Conservation (phyloP, 2,888 invertebrate species). For the Alcis repandata region DNA sequence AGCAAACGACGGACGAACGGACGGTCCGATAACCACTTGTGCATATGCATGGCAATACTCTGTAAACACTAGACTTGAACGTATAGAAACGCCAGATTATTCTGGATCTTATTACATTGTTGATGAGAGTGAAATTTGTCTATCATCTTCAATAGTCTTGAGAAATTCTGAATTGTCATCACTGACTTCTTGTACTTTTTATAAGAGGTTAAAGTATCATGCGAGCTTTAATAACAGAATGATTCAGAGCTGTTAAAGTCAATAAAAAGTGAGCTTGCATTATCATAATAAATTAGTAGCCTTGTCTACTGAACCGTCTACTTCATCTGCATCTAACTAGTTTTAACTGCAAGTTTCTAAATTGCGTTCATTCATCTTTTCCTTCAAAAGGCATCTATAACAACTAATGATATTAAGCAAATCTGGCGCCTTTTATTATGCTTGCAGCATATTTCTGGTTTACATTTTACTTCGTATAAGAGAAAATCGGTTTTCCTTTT, state of each 20-base stretch:
- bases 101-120: constrained; percentile 25
- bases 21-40: constrained; percentile 80
- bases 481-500: not conserved
- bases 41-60: constrained; percentile 79
- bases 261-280: constrained; percentile 24
- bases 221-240: constrained; percentile 28
- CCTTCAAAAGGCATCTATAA: not conserved
- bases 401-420: not conserved
- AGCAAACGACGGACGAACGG: constrained; percentile 76
- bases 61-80: constrained; percentile 72
- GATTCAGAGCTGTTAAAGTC: constrained; percentile 34
- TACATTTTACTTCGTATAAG: not conserved
- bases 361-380: constrained; percentile 5
- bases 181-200: constrained; percentile 33
- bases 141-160: constrained; percentile 1
- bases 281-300: constrained; percentile 13
- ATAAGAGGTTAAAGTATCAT: constrained; percentile 31
- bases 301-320: not conserved
- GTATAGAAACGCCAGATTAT: constrained; percentile 36
- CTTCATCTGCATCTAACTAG: not conserved
- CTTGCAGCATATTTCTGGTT: not conserved
- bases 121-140: constrained; percentile 15
- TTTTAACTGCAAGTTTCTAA: not conserved
- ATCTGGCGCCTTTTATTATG: not conserved
- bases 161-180: constrained; percentile 41